Percentiles rank a stretch among this genome's conserved stretches.
These are phyloP conservation scores for Chlorodrepanis virens DNA, from an alignment of 2,113 vertebrate species.

Conservation along the genomic window DNA sequence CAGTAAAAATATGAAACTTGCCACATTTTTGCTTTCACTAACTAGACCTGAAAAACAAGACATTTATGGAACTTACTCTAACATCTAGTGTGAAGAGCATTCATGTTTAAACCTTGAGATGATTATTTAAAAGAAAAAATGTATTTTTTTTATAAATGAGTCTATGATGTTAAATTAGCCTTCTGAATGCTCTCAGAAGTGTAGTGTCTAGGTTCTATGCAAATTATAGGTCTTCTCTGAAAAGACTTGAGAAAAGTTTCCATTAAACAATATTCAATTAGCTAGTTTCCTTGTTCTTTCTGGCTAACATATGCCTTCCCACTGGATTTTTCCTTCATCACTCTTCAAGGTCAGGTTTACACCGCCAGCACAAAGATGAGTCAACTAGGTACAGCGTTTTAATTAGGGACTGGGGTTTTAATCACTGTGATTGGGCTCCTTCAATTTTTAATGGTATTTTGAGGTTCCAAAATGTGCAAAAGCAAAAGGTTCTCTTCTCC, in stretches of 20 bases:
- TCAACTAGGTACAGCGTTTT: slow-evolving; percentile 22
- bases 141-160: neutral
- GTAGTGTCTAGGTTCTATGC: neutral
- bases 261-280: neutral
- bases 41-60: neutral
- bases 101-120: neutral
- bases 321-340: neutral
- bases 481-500: slow-evolving; percentile 21
- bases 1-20: neutral
- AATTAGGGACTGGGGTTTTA: neutral
- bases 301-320: neutral
- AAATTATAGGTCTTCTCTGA: neutral
- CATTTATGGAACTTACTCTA: neutral
- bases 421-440: neutral
- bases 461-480: slow-evolving; percentile 22
- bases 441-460: neutral
- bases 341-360: slow-evolving; percentile 26
- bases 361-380: neutral
- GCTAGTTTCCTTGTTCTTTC: neutral
- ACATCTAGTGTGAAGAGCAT: neutral
- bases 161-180: neutral
- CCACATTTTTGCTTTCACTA: neutral
- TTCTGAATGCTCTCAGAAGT: neutral
- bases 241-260: neutral
- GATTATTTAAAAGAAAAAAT: neutral